Conservation (phyloP, 2,797 vertebrate species). For the Bradypus variegatus region DNA sequence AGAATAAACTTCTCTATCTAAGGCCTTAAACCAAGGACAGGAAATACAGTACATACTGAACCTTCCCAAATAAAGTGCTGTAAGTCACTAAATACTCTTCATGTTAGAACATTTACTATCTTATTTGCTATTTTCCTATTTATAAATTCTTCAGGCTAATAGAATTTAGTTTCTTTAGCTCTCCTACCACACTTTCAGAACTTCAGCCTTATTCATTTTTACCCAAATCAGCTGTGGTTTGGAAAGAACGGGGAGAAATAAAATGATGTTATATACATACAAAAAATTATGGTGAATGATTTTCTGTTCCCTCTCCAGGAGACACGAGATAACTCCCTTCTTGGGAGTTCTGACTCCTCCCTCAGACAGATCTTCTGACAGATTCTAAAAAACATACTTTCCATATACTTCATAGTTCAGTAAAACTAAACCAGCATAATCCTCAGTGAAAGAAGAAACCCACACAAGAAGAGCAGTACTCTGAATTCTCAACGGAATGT, state of each 20-base stretch:
- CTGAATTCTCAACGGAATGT: constrained; percentile 59
- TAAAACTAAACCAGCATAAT: constrained; percentile 55
- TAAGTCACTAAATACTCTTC: not conserved
- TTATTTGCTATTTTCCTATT: constrained; percentile 26
- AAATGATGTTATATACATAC: constrained; percentile 36
- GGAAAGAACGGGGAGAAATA: constrained; percentile 34
- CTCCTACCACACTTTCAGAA: not conserved
- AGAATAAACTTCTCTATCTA: constrained; percentile 9
- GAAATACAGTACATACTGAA: not conserved
- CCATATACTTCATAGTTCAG: constrained; percentile 63
- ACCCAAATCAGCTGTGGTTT: constrained; percentile 38
- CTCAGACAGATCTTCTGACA: constrained; percentile 53
- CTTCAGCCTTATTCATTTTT: constrained; percentile 34
- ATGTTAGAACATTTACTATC: not conserved
- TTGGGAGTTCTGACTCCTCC: constrained; percentile 60
- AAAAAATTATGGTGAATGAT: constrained; percentile 52
- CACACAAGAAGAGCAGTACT: constrained; percentile 44
- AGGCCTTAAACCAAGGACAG: not conserved
- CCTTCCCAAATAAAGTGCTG: constrained; percentile 14
- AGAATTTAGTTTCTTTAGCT: constrained; percentile 23
- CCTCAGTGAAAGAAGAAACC: constrained; percentile 47
- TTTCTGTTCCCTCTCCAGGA: constrained; percentile 54
- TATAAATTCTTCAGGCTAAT: constrained; percentile 8
- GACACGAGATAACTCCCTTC: constrained; percentile 58
- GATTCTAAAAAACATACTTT: constrained; percentile 56